Conservation (phyloP, 2,888 invertebrate species). For the Aelia acuminata region DNA sequence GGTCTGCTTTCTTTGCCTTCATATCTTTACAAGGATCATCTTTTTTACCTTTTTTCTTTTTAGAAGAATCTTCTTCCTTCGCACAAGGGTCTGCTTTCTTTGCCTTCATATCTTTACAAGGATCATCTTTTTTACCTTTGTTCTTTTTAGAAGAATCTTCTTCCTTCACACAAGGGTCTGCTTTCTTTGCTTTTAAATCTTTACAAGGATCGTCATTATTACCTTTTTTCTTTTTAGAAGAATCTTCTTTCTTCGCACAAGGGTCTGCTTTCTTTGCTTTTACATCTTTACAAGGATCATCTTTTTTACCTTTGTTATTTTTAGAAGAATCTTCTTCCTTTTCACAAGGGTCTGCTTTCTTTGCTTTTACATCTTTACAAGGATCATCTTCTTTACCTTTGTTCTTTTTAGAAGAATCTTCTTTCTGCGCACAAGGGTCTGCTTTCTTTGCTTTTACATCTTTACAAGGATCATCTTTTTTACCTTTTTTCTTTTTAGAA, state of each 20-base stretch:
- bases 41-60: background rate
- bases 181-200: background rate
- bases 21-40: conserved; percentile 54
- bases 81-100: conserved; percentile 36
- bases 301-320: background rate
- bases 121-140: background rate
- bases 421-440: conserved; percentile 16
- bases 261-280: background rate
- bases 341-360: conserved; percentile 24
- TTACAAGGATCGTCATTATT: conserved; percentile 53
- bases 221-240: conserved; percentile 15
- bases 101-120: background rate
- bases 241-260: background rate
- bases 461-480: conserved; percentile 48
- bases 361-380: conserved; percentile 16
- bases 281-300: conserved; percentile 31
- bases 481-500: conserved; percentile 53
- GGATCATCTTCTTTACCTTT: background rate
- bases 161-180: conserved; percentile 35
- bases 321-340: conserved; percentile 18
- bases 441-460: background rate
- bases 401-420: background rate
- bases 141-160: conserved; percentile 20
- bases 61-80: conserved; percentile 14
- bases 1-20: conserved; percentile 42